phyloP scores from a whole-genome alignment of 1,140 invertebrate species.

The Dermatophagoides farinae region DNA sequence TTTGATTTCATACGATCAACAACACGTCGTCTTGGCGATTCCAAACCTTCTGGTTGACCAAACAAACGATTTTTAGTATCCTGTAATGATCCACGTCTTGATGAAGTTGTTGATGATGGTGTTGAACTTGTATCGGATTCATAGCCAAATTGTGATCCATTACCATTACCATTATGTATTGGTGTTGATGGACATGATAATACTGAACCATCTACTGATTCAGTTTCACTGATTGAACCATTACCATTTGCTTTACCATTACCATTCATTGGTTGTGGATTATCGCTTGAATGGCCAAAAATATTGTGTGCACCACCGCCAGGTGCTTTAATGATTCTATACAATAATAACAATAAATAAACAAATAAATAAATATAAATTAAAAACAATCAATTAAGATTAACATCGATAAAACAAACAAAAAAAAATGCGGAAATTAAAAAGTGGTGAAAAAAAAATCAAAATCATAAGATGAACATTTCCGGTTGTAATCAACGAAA shows the following conservation, averaged over 20 bases:
- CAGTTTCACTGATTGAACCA: background rate
- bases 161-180: conserved; percentile 5
- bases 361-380: background rate
- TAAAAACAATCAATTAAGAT: background rate
- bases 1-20: conserved; percentile 14
- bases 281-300: background rate
- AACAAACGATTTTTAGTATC: conserved; percentile 12
- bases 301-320: conserved; percentile 5
- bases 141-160: background rate
- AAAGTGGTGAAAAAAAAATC: background rate
- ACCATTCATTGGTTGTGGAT: background rate
- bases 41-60: background rate
- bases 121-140: background rate
- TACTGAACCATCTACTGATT: background rate
- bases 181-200: conserved; percentile 6
- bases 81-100: background rate
- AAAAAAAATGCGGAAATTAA: background rate
- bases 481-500: no score
- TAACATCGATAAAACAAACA: background rate
- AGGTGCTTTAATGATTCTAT: conserved; percentile 11
- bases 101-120: background rate
- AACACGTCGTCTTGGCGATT: conserved; percentile 10
- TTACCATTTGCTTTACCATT: background rate
- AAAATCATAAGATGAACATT: background rate
- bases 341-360: background rate